Evolutionary conservation across 2,113 vertebrate genomes (phyloP), one percentile per base, ranked within the genome.

Genomic region (Sardina pilchardus): DNA sequence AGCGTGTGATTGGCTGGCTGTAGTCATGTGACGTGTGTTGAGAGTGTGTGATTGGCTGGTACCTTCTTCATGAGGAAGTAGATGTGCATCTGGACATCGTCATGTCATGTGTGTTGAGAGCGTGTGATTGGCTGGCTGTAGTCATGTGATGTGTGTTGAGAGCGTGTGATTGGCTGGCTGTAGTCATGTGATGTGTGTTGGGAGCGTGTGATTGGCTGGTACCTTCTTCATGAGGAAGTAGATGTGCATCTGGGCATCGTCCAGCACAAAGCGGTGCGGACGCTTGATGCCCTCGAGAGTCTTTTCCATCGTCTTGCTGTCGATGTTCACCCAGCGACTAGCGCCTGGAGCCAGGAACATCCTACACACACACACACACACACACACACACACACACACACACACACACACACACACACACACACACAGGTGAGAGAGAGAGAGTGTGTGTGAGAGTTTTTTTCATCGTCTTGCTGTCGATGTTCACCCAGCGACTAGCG

Each of bases 181-280:
- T 10, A 45, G 10, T 45, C 45, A 45, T 45, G 45, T 45, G 45
- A 45, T 6, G 7, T 6, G 59, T n/a, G 59, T 17, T 47, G 48
- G 19, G 48, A 39, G 48, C 53, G 17, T 26, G 53, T 12, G 83
- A 63, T 30, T 36, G 81, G 50, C 50, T 1, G 93, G 80, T 83
- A 97, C 98, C 96, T 99, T 99, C 93, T 99, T 99, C 97, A 99
- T 99, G 82, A 99, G 96, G 94, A 97, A 96, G 94, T 99, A 98
- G 92, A 99, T 97, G 90, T 99, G 98, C 94, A 97, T 95, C 89
- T 98, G 97, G 0, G 98, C 98, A 0, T 96, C 96, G 0, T 99
- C 97, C 92, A 99, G 94, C 82, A 97, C 95, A 0, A 97, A 97
- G 85, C 96, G 97, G 82, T 99, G 96, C 0, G 98, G 97, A 0